Base-by-base conservation (phyloP, 2,113 vertebrate genomes). In the Oreochromis tanganicae region DNA sequence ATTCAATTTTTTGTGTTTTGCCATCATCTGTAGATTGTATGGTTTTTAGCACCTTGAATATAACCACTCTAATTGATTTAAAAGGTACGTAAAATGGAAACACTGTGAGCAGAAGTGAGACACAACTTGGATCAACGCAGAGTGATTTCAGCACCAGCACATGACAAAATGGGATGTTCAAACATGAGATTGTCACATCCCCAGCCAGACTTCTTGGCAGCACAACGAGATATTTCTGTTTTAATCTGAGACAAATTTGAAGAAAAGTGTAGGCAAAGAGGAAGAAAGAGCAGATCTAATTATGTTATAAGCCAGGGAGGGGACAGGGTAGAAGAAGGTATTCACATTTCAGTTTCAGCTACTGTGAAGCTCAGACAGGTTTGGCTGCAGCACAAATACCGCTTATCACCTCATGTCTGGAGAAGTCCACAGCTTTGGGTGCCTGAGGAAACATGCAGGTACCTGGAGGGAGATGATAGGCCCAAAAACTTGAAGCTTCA, bases 181-280 rank as follows among this genome's bases (percentile, higher is more conserved):
- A 66, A 87, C 80, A 63, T 71, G 71, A 78, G 87, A 83, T 50
- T 90, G 82, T 89, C 85, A 88, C 83, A 94, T 92, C 88, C 85
- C 80, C 73, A 91, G 89, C 91, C 89, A 92, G 80, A 87, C 80
- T 59, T 29, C 17, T 87, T 12, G 11, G 52, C 79, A 88, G 85
- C 52, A 29, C 73, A 19, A n/a, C 13, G 55, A 78, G 59, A 84
- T 54, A 87, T 85, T 85, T 68, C 52, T 38, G 81, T 91, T 85
- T 91, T 92, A 89, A 87, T 89, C 87, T 87, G 80, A 84, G 83
- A 85, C 91, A 92, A 92, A 92, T 94, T 85, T 92, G 87, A 16
- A 34, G 73, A 89, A 88, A 90, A 63, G 83, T 94, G 83, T 86
- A 61, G 73, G 87, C 85, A 86, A 84, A 90, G 82, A 81, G 55